phyloP scores from a whole-genome alignment of 2,888 invertebrate species.

The Hipparchia sbordonii region DNA sequence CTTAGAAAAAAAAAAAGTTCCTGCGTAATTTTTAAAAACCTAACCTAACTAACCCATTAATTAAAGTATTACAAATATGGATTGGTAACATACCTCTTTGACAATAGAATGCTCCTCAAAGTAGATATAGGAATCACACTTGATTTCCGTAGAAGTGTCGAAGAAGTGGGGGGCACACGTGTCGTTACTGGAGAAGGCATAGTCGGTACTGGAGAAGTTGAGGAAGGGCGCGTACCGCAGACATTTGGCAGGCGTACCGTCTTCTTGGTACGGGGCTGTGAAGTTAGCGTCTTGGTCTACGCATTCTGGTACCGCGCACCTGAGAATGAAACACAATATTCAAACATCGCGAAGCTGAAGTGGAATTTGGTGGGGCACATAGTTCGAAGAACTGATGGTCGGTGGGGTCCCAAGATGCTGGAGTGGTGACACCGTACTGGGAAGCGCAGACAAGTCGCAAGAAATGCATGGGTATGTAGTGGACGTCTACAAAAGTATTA shows the following conservation, averaged over 20 bases:
- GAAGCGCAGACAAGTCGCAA: too few species aligned
- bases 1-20: too few species aligned
- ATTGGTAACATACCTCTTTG: slow-evolving; percentile 62
- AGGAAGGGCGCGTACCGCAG: slow-evolving; percentile 62
- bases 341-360: background rate
- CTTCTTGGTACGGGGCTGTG: slow-evolving; percentile 64
- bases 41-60: too few species aligned
- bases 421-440: too few species aligned
- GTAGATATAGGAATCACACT: slow-evolving; percentile 69
- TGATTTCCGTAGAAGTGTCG: slow-evolving; percentile 62
- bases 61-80: too few species aligned
- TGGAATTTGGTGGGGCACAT: too few species aligned
- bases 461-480: too few species aligned
- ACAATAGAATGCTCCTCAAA: slow-evolving; percentile 74
- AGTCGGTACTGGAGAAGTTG: slow-evolving; percentile 46
- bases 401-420: too few species aligned
- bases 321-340: slow-evolving; percentile 45
- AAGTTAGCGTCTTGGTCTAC: slow-evolving; percentile 60
- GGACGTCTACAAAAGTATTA: too few species aligned
- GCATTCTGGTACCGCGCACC: slow-evolving; percentile 74
- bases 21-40: too few species aligned
- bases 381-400: too few species aligned
- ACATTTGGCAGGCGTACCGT: slow-evolving; percentile 65
- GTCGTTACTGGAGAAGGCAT: slow-evolving; percentile 43
- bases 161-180: slow-evolving; percentile 64